These are phyloP conservation scores for Ganaspis sp. DNA, from an alignment of 1,140 invertebrate species.

Conservation along the genomic window DNA sequence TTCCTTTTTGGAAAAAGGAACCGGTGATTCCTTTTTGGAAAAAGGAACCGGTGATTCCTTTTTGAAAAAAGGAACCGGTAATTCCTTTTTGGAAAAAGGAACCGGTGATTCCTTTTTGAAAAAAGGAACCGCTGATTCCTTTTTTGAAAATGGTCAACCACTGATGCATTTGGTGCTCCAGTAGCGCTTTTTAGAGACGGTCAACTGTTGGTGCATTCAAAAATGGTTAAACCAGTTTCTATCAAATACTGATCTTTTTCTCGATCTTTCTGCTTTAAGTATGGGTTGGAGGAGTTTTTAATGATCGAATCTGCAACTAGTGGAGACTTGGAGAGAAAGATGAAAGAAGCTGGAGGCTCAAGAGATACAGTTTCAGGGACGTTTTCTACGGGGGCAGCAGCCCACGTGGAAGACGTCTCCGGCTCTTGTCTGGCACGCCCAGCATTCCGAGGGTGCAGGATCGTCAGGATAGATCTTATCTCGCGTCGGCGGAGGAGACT, in stretches of 20 bases:
- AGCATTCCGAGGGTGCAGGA: constrained; percentile 49
- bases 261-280: constrained; percentile 36
- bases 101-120: no score
- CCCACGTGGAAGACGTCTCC: constrained; percentile 53
- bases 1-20: no score
- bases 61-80: no score
- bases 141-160: no score
- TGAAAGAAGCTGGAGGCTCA: constrained; percentile 45
- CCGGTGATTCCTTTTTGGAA: no score
- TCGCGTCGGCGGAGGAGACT: constrained; percentile 29
- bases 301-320: not conserved
- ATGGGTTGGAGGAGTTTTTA: not conserved
- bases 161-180: no score
- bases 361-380: constrained; percentile 40
- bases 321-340: constrained; percentile 9
- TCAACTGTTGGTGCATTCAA: no score
- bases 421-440: constrained; percentile 48
- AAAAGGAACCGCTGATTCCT: no score
- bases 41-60: no score
- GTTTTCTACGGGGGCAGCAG: constrained; percentile 36
- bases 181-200: no score
- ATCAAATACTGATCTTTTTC: not conserved
- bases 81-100: no score
- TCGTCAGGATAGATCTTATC: constrained; percentile 42
- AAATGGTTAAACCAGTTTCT: no score